Evolutionary conservation across 2,888 invertebrate genomes (phyloP), one percentile per base, ranked within the genome.

Genomic region (Heliconius charithonia): DNA sequence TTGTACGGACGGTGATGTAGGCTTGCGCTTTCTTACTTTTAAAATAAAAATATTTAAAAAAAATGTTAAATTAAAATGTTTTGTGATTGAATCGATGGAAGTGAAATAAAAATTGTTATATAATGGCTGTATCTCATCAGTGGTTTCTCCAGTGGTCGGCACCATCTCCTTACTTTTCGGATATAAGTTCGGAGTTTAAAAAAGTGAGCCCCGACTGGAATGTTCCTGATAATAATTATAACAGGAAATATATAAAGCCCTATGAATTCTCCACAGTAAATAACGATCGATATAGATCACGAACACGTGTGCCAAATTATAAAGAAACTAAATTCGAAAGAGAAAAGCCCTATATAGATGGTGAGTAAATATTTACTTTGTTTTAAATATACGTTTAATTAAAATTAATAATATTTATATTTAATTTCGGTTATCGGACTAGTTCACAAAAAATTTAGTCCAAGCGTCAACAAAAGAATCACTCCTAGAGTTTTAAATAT

Each of bases 111-210:
- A 73, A 75, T 41, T 72, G 73, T 73, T 25, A 45, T 65, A 86
- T 80, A 74, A 95, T 95, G 93, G 93, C 95, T 79, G 90, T 94
- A 83, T 93, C 94, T 80, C 93, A 94, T 86, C 95, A 94, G 88
- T 95, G 95, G 94, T 94, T 94, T 85, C 88, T 94, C 81, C 93
- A 95, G 85, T 95, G 95, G 95, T 89, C 93, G 22, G 85, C 93
- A 19, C 94, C 95, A 9, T 86, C 92, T 51, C 82, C 89, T 84
- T 79, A 93, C 63, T 87, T 92, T 65, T 84, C 92, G 72, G 93
- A 94, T 82, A 91, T 94, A 63, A 88, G 87, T 83, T 89, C 86
- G 80, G 89, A 88, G 72, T 92, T 90, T 81, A 86, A 90, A 75
- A 86, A 86, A 79, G 85, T 91, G 71, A 90, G 92, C 80, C 85